Conservation (phyloP, 2,888 invertebrate species). For the Acanthopleura granulata region DNA sequence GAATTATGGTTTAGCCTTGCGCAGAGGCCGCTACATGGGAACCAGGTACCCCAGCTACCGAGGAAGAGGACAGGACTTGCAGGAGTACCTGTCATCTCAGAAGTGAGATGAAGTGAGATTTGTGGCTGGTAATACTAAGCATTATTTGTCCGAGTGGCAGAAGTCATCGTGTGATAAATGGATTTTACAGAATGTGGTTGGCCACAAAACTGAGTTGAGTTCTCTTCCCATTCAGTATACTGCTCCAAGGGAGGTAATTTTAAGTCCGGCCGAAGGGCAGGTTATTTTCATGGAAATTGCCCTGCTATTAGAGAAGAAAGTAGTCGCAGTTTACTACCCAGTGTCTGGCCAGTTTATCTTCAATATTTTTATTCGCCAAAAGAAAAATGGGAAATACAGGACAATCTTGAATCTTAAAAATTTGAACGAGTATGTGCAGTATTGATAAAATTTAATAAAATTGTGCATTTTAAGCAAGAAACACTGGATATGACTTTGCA, state of each 20-base stretch:
- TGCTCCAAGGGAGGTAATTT: too few relatives aligned
- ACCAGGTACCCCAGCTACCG: too few relatives aligned
- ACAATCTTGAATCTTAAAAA: not conserved
- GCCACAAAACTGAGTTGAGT: not conserved
- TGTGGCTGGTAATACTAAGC: not conserved
- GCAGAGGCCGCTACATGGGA: too few relatives aligned
- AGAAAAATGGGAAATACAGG: not conserved
- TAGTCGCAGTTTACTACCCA: not conserved
- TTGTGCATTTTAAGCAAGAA: not conserved
- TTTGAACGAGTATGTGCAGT: not conserved
- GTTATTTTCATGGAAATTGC: too few relatives aligned
- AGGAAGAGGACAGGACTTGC: too few relatives aligned
- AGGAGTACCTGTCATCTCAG: too few relatives aligned
- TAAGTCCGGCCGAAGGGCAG: too few relatives aligned
- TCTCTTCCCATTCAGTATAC: not conserved
- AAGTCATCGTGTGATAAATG: not conserved
- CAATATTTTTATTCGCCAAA: not conserved
- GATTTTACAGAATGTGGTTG: not conserved
- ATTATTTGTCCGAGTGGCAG: not conserved
- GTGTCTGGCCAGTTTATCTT: not conserved
- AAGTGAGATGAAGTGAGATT: too few relatives aligned
- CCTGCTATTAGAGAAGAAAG: too few relatives aligned
- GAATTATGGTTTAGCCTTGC: too few relatives aligned
- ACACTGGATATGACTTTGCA: not conserved
- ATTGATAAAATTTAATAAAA: too few relatives aligned